Conservation (phyloP, 2,888 invertebrate genomes). For the Hoplodrina ambigua region DNA sequence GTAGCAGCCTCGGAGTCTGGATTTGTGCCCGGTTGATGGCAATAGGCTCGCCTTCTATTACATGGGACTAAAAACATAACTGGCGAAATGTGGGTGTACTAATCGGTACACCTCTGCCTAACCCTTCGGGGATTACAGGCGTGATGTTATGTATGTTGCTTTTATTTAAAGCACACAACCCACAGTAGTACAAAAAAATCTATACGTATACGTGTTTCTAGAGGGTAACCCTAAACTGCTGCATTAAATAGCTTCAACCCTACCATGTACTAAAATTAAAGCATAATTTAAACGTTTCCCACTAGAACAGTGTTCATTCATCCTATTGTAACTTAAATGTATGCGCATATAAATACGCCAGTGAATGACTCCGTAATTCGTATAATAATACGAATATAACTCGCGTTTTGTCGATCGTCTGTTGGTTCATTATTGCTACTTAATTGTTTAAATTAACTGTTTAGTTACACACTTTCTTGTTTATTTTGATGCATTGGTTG, state of each 20-base stretch:
- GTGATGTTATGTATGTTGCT: no score
- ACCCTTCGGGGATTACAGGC: no score
- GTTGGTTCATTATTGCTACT: constrained; percentile 24
- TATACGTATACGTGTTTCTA: no score
- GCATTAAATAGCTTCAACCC: background rate
- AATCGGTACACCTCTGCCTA: no score
- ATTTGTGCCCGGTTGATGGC: no score
- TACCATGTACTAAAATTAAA: constrained; percentile 26
- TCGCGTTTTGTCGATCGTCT: constrained; percentile 20
- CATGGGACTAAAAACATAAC: no score
- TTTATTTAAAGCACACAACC: no score
- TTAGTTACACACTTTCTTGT: background rate
- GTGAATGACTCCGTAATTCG: constrained; percentile 49
- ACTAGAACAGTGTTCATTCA: constrained; percentile 47
- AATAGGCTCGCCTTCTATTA: no score
- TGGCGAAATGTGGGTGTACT: no score
- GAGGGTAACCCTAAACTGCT: constrained; percentile 2
- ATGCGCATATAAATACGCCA: constrained; percentile 56
- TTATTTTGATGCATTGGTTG: background rate
- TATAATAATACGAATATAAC: constrained; percentile 41
- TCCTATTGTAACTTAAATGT: constrained; percentile 55
- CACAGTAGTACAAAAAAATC: no score
- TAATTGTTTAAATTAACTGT: background rate
- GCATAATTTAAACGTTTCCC: constrained; percentile 51
- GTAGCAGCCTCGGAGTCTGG: no score